Percentiles rank a stretch among this genome's conserved stretches.
These are phyloP conservation scores for Rhinoraja longicauda DNA, from an alignment of 2,797 vertebrate genomes.

Conservation along the genomic window DNA sequence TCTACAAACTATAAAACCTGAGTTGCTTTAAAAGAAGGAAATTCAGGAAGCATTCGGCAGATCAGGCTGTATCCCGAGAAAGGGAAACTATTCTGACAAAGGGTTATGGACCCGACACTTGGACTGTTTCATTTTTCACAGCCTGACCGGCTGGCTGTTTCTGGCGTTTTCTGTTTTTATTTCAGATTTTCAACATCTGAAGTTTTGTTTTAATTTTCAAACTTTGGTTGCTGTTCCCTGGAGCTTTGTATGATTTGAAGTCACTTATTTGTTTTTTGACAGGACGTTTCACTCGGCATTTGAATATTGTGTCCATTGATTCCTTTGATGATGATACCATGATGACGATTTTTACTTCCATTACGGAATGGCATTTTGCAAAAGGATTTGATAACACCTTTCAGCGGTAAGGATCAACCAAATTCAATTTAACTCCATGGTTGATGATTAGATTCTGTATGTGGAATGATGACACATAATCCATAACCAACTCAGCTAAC, in stretches of 20 bases:
- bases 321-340: constrained; percentile 81
- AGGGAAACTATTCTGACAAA: too few relatives aligned
- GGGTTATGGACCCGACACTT: too few relatives aligned
- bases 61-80: too few relatives aligned
- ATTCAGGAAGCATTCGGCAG: too few relatives aligned
- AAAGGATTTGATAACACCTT: constrained; percentile 76
- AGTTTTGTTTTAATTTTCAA: background rate
- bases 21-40: too few relatives aligned
- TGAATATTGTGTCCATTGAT: constrained; percentile 77
- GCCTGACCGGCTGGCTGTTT: too few relatives aligned
- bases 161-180: background rate
- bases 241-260: background rate
- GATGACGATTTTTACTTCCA: constrained; percentile 79
- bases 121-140: too few relatives aligned
- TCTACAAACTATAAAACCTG: too few relatives aligned
- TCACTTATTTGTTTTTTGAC: constrained; percentile 39
- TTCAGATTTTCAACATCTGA: background rate
- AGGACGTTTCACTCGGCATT: constrained; percentile 84
- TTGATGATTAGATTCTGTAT: background rate
- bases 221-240: background rate
- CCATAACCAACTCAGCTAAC: too few relatives aligned
- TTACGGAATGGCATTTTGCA: constrained; percentile 84
- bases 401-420: constrained; percentile 59
- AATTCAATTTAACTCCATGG: background rate
- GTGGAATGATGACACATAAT: background rate